Percentiles rank a stretch among this genome's conserved stretches.
phyloP scores from a whole-genome alignment of 2,113 vertebrate genomes.

The Asarcornis scutulata region DNA sequence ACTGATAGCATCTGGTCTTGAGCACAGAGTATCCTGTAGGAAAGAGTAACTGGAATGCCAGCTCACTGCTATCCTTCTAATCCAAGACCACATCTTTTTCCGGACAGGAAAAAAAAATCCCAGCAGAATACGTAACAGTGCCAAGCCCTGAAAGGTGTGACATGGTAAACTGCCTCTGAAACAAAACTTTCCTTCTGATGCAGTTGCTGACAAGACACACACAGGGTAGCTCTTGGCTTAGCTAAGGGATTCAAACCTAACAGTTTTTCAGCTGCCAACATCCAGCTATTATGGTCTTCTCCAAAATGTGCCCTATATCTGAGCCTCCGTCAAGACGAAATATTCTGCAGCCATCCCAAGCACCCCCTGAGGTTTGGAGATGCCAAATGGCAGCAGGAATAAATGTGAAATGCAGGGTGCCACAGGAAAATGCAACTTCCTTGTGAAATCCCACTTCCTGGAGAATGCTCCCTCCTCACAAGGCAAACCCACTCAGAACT shows the following conservation, averaged over 20 bases:
- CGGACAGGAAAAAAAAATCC: neutral
- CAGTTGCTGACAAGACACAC: neutral
- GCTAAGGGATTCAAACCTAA: neutral
- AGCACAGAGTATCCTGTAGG: neutral
- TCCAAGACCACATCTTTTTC: neutral
- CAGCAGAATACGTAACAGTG: neutral
- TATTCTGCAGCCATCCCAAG: neutral
- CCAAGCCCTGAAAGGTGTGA: neutral
- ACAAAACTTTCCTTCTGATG: neutral
- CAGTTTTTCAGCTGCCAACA: neutral
- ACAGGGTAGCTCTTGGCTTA: neutral
- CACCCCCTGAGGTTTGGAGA: neutral
- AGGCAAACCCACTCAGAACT: fast-evolving
- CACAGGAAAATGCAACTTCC: neutral
- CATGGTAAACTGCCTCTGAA: neutral
- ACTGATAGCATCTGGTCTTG: neutral
- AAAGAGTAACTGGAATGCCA: neutral
- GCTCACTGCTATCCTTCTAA: neutral
- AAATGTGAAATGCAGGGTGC: neutral
- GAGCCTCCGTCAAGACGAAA: neutral
- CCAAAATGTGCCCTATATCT: neutral
- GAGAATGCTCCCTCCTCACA: neutral
- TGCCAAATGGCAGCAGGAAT: neutral
- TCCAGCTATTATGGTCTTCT: neutral
- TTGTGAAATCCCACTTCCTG: too few relatives aligned